Conservation (phyloP, 2,113 vertebrate species). For the Casuarius casuarius region DNA sequence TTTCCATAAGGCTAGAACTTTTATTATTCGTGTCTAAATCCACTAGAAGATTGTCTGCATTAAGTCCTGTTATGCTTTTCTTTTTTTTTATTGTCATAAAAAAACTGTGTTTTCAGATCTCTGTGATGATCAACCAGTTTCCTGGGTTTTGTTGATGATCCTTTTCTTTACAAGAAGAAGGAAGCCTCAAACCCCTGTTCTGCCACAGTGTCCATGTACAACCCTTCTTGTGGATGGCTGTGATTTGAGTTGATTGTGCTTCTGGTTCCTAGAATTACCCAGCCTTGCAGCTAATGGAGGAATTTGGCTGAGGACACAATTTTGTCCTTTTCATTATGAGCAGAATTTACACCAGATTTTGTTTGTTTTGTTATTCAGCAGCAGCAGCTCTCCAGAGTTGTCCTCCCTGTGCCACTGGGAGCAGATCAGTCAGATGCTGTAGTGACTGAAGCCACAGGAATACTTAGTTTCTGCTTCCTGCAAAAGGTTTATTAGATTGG, state of each 20-base stretch:
- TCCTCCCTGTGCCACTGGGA: not conserved
- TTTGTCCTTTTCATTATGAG: not conserved
- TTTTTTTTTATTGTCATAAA: not conserved
- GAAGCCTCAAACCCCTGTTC: not conserved
- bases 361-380: not conserved
- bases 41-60: not conserved
- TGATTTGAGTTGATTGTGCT: not conserved
- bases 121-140: not conserved
- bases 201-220: not conserved
- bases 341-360: not conserved
- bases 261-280: not conserved
- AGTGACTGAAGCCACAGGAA: not conserved
- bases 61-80: not conserved
- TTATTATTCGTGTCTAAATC: not conserved
- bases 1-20: not conserved
- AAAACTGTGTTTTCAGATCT: not conserved
- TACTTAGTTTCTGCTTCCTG: not conserved
- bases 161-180: not conserved
- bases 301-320: not conserved
- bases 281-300: not conserved
- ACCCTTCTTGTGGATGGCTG: not conserved
- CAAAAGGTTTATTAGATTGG: not conserved
- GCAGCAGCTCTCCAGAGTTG: not conserved
- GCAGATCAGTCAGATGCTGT: not conserved
- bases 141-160: not conserved